Evolutionary conservation across 1,140 invertebrate genomes (phyloP), one percentile per base, ranked within the genome.

Genomic region (Scaptodrosophila lebanonensis): DNA sequence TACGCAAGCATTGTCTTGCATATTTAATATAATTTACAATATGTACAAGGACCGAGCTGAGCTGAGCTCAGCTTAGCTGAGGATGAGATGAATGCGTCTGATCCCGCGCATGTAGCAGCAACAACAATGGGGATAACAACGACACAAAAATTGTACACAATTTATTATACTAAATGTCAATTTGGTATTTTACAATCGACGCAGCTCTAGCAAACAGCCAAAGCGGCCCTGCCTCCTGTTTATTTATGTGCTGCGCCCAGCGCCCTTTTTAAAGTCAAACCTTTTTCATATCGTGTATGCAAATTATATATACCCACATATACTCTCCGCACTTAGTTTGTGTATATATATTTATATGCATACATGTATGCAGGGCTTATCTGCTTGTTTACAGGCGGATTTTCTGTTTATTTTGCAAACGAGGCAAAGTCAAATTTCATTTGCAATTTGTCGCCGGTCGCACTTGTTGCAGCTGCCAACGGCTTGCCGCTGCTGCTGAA

Each of bases 161-260:
- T 77, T 68, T 79, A 77, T 77, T 77, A 77, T 71, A 65, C 73
- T 73, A 79, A 77, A 77, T 71, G 73, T 82, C 73, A 77, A 77
- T 79, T 77, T 77, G 27, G 60, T 64, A 57, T 76, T 76, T 67
- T 63, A 33, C 49, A 62, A 77, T 73, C 68, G 56, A 77, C 75
- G 73, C 73, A 57, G 56, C 51, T 35, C 54, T 36, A 40, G 44
- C 67, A 65, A 77, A 73, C 67, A 66, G 25, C 17, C 3, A 13
- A 47, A 38, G 35, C 38, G 18, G 18, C 51, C 38, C 35, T 58
- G 17, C 43, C 39, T 64, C 13, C 16, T 38, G 50, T 43, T 35
- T 15, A 51, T 40, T 39, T 25, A 25, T 25, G 22, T 8, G 22
- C 22, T 25, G n/a, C 22, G 22, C 22, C 3, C 8, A 4, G 22